phyloP scores from a whole-genome alignment of 2,888 invertebrate species.

The Cerastis leucographa region DNA sequence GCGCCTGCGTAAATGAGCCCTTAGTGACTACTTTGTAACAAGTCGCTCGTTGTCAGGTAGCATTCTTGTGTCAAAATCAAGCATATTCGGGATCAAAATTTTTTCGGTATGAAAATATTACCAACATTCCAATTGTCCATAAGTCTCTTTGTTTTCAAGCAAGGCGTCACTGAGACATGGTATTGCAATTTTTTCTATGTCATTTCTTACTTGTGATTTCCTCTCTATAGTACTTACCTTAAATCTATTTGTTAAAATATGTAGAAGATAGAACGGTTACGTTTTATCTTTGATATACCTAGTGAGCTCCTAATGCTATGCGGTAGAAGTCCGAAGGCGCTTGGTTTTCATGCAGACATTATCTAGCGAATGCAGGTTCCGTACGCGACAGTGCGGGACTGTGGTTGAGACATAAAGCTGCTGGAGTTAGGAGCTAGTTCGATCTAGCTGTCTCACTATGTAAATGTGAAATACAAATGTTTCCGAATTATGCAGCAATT shows the following conservation, averaged over 20 bases:
- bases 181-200: background rate
- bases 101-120: too few relatives aligned
- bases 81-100: too few relatives aligned
- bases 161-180: background rate
- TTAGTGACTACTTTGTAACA: too few relatives aligned
- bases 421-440: constrained; percentile 3
- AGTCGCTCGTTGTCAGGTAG: too few relatives aligned
- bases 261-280: too few relatives aligned
- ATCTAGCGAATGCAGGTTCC: constrained; percentile 35
- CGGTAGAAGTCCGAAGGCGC: background rate
- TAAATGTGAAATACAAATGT: constrained; percentile 6
- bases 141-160: too few relatives aligned
- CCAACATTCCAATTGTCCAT: too few relatives aligned
- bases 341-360: constrained; percentile 36
- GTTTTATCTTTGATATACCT: constrained; percentile 2
- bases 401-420: constrained; percentile 16
- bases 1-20: too few relatives aligned
- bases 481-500: constrained; percentile 8
- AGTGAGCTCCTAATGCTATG: constrained; percentile 28
- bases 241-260: background rate
- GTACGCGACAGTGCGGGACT: constrained; percentile 7
- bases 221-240: background rate
- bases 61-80: too few relatives aligned
- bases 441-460: constrained; percentile 6
- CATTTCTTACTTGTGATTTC: background rate